A percentile compares a stretch with the other conserved stretches of the same genome.
phyloP scores from a whole-genome alignment of 2,113 vertebrate genomes.

The Hassar affinis region DNA sequence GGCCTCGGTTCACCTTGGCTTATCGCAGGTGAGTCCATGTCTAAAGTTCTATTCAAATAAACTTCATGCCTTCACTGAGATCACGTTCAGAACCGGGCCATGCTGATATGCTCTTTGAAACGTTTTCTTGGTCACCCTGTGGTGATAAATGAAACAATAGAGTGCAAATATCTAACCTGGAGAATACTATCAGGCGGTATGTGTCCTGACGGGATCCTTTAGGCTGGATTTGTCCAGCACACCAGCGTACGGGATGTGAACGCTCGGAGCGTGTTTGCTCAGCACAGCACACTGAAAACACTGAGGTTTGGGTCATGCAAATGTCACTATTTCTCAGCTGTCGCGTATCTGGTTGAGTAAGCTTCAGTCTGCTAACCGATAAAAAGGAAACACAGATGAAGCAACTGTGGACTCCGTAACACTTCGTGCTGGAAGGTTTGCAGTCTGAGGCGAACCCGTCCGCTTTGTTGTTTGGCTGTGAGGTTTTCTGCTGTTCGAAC shows the following conservation, averaged over 20 bases:
- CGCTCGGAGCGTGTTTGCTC: slow-evolving; percentile 17
- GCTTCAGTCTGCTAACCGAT: slow-evolving; percentile 1
- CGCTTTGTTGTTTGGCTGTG: neutral
- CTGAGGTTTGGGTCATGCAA: slow-evolving; percentile 20
- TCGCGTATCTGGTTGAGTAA: slow-evolving; percentile 18
- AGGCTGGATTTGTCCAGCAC: neutral
- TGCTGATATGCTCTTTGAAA: slow-evolving; percentile 39
- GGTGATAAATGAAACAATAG: slow-evolving; percentile 33
- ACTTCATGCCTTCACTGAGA: neutral
- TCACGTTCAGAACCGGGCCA: slow-evolving; percentile 35
- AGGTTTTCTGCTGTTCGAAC: neutral
- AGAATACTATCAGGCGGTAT: slow-evolving; percentile 12
- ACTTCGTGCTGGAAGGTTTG: neutral
- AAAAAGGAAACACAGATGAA: slow-evolving; percentile 4
- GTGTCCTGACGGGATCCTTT: slow-evolving; percentile 2
- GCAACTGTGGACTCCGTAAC: neutral
- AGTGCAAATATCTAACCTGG: slow-evolving; percentile 15
- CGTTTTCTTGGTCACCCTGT: slow-evolving; percentile 19
- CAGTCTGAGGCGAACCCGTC: neutral
- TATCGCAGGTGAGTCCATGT: slow-evolving; percentile 84
- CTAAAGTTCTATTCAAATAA: neutral
- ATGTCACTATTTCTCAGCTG: slow-evolving; percentile 19
- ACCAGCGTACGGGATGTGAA: slow-evolving; percentile 3
- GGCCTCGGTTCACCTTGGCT: slow-evolving; percentile 89
- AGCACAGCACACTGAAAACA: slow-evolving; percentile 34